Conservation (phyloP, 2,888 invertebrate genomes). For the Caenorhabditis sinica region DNA sequence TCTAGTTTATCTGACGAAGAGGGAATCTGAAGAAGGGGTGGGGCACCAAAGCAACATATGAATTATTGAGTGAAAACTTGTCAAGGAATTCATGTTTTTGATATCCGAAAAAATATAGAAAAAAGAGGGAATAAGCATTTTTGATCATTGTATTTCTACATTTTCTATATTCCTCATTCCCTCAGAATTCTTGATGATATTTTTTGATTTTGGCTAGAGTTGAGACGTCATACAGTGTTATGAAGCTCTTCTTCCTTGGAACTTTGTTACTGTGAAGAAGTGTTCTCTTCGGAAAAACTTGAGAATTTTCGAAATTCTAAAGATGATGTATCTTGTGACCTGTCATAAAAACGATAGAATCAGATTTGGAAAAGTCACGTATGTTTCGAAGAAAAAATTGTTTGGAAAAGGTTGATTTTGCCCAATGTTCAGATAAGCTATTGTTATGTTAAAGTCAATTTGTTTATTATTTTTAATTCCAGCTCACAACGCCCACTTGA, state of each 20-base stretch:
- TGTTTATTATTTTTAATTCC: no score
- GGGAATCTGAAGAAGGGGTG: constrained; percentile 1
- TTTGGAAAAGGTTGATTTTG: no score
- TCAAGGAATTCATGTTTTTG: constrained; percentile 37
- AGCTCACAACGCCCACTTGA: no score
- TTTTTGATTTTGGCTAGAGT: constrained; percentile 5
- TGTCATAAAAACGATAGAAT: no score
- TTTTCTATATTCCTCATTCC: no score
- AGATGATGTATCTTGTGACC: no score
- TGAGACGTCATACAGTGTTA: constrained; percentile 4
- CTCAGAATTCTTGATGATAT: constrained; percentile 20
- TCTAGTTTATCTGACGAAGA: constrained; percentile 5
- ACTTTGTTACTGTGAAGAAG: background rate
- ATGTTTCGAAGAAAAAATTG: no score
- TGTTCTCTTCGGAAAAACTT: background rate
- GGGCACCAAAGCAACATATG: constrained; percentile 3
- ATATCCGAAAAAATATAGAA: constrained; percentile 11
- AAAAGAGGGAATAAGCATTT: constrained; percentile 5
- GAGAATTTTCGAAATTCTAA: no score
- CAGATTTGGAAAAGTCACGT: no score
- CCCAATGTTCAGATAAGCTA: no score
- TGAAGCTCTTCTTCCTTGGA: background rate
- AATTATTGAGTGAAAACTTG: constrained; percentile 47
- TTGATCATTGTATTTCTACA: constrained; percentile 22
- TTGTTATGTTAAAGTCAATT: no score